Evolutionary conservation across 2,888 invertebrate genomes (phyloP), one percentile per base, ranked within the genome.

Genomic region (Drosophila robusta): DNA sequence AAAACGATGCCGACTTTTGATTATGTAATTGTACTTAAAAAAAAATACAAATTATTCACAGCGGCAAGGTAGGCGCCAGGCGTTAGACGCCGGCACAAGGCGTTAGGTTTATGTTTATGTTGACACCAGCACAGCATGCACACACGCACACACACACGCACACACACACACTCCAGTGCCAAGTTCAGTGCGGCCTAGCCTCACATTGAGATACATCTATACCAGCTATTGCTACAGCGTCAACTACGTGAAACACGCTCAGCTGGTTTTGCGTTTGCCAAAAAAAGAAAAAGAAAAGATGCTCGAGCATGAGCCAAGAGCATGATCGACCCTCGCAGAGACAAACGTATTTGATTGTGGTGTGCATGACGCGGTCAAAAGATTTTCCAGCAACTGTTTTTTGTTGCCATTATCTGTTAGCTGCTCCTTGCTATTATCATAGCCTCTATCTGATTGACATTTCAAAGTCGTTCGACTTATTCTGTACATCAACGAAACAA

Each of bases 381-480:
- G n/a, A 14, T 41, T 63, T 49, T 29, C 12, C 26, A 44, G 1
- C 38, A 26, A 18, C 18, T 26, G 49, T 46, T 39, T 16, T 44
- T 2, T 29, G 29, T 54, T 50, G 51, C 7, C 51, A 34, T 63
- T 75, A 65, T 70, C 70, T 56, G 49, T 5, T 36, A 4, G 12
- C 24, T 38, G n/a, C 38, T 45, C 12, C 11, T 14, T 11, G 18
- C 8, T 52, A 65, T 66, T 67, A 74, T 75, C 66, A 64, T 57
- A 57, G 55, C 38, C 50, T 51, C 14, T 39, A 57, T 34, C 66
- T 58, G 63, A 70, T 66, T 61, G 73, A 52, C 63, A 67, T 67
- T 67, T 76, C 73, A 76, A 76, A 76, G 76, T 77, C 76, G 49
- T 61, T n/a, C 45, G 46, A 14, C 44, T 72, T 72, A 62, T 5